Conservation (phyloP, 2,113 vertebrate genomes). For the Suricata suricatta region DNA sequence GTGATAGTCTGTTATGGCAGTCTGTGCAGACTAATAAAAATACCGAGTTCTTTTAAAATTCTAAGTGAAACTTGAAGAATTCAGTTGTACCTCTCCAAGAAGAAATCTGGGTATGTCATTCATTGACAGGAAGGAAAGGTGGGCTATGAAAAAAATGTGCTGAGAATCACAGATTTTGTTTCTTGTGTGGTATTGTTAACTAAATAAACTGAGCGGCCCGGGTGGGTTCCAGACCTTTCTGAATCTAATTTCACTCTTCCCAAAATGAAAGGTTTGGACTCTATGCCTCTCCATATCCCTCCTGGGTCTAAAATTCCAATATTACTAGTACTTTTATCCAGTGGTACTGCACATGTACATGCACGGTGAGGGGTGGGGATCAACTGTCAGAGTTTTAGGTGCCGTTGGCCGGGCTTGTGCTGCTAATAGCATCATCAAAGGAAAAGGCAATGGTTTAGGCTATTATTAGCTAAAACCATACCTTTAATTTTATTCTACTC, state of each 20-base stretch:
- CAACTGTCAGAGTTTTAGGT: neutral
- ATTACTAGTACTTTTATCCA: neutral
- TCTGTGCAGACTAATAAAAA: neutral
- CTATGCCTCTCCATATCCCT: neutral
- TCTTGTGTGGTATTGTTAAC: neutral
- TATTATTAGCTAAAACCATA: constrained; percentile 23
- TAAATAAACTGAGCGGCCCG: neutral
- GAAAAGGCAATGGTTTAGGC: constrained; percentile 24
- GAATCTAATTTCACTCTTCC: neutral
- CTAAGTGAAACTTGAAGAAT: constrained; percentile 8
- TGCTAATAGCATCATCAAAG: constrained; percentile 12
- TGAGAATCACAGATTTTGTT: constrained; percentile 19
- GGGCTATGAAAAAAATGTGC: neutral
- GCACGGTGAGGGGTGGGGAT: neutral
- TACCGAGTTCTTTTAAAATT: constrained; percentile 29
- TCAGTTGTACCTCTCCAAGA: neutral
- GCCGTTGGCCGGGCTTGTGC: neutral
- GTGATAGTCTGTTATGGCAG: neutral
- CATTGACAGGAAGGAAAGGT: neutral
- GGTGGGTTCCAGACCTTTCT: neutral
- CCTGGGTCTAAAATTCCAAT: constrained; percentile 23
- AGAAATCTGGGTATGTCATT: constrained; percentile 11
- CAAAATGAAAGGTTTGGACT: neutral
- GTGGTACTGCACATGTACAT: neutral
- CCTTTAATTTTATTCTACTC: constrained; percentile 31